phyloP scores from a whole-genome alignment of 2,888 invertebrate species.

The Marronus borbonicus region DNA sequence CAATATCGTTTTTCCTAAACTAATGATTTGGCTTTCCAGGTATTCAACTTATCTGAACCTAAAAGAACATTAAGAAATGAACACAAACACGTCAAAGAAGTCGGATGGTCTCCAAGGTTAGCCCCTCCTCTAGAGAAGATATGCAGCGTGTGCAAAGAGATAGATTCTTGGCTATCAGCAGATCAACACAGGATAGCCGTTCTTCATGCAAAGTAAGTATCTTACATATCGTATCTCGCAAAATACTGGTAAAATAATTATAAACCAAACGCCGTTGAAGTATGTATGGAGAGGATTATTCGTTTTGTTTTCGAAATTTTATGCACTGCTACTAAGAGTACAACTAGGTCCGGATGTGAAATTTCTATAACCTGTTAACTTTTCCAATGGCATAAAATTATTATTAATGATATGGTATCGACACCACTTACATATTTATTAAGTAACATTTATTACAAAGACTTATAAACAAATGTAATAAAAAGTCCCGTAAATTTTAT shows the following conservation, averaged over 20 bases:
- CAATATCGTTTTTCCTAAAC: neutral
- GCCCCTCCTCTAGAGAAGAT: constrained; percentile 92
- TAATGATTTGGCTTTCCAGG: constrained; percentile 73
- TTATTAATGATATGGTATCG: too few species aligned
- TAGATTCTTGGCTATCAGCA: constrained; percentile 92
- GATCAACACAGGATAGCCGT: constrained; percentile 90
- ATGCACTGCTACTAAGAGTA: too few species aligned
- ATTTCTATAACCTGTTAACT: too few species aligned
- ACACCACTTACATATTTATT: too few species aligned
- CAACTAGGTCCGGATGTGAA: too few species aligned
- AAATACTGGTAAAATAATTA: neutral
- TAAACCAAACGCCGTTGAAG: neutral
- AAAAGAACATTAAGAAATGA: constrained; percentile 78
- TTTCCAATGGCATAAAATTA: too few species aligned
- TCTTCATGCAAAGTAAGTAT: constrained; percentile 84
- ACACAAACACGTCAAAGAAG: constrained; percentile 81
- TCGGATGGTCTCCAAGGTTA: constrained; percentile 88
- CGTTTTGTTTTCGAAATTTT: too few species aligned
- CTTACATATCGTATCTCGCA: constrained; percentile 17
- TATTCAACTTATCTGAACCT: constrained; percentile 87
- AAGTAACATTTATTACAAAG: too few species aligned
- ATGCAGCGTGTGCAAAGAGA: constrained; percentile 93
- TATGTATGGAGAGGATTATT: too few species aligned
- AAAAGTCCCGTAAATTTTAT: too few species aligned
- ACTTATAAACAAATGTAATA: too few species aligned